phyloP scores from a whole-genome alignment of 2,888 invertebrate genomes.

The Opisthograptis luteolata region DNA sequence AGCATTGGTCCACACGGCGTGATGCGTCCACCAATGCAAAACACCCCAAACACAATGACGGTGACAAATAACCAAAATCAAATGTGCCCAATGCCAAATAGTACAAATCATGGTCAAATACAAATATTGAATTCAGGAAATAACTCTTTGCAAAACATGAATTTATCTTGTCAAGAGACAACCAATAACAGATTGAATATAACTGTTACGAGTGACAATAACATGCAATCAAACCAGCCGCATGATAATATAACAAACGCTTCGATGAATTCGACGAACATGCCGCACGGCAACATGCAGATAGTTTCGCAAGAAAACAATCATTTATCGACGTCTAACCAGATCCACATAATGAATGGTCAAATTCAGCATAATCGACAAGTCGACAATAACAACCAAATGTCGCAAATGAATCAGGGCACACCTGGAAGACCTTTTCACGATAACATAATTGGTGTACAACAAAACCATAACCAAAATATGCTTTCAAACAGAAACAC shows the following conservation, averaged over 20 bases:
- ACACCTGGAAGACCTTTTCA: constrained; percentile 65
- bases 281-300: constrained; percentile 72
- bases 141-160: constrained; percentile 70
- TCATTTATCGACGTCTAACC: constrained; percentile 65
- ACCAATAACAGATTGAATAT: constrained; percentile 67
- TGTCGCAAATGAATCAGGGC: constrained; percentile 68
- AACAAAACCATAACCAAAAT: constrained; percentile 68
- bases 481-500: constrained; percentile 69
- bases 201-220: constrained; percentile 60
- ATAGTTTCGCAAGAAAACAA: constrained; percentile 71
- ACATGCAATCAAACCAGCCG: constrained; percentile 64
- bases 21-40: constrained; percentile 69
- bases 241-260: constrained; percentile 63
- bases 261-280: constrained; percentile 60
- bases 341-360: constrained; percentile 80
- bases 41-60: constrained; percentile 67
- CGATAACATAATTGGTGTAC: constrained; percentile 65
- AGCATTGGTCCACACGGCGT: constrained; percentile 75
- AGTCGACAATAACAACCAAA: constrained; percentile 64
- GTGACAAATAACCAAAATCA: constrained; percentile 70
- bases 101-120: constrained; percentile 65
- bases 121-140: constrained; percentile 74
- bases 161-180: constrained; percentile 73
- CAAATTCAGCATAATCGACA: constrained; percentile 76
- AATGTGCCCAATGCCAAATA: constrained; percentile 71